phyloP scores from a whole-genome alignment of 2,797 vertebrate genomes.

The Acanthiza pusilla region DNA sequence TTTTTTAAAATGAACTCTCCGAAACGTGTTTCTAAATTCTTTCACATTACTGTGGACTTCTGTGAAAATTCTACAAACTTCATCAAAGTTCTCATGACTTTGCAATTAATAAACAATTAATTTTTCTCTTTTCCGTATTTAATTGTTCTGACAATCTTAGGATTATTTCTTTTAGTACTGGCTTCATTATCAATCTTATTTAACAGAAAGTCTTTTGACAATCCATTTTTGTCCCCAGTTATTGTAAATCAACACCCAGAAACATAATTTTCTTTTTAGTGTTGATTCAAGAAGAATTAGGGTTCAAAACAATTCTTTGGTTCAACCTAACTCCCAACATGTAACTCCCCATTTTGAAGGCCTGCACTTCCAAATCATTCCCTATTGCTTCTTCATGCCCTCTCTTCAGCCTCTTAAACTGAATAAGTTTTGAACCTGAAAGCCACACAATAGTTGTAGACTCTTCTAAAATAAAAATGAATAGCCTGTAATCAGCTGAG shows the following conservation, averaged over 20 bases:
- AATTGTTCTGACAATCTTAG: not conserved
- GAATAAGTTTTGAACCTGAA: not conserved
- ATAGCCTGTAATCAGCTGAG: not conserved
- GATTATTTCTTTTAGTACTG: not conserved
- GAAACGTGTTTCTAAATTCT: not conserved
- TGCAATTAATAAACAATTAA: not conserved
- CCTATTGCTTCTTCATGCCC: not conserved
- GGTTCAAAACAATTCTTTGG: not conserved
- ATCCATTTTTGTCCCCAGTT: not conserved
- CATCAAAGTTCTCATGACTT: not conserved
- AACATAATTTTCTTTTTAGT: not conserved
- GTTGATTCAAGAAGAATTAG: not conserved
- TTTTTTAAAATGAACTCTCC: not conserved
- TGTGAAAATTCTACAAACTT: not conserved
- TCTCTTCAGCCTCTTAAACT: not conserved
- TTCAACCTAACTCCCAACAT: not conserved
- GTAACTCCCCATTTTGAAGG: not conserved
- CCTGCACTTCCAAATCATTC: not conserved
- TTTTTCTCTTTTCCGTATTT: not conserved
- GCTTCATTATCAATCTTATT: not conserved
- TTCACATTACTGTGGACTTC: not conserved
- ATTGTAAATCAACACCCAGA: not conserved
- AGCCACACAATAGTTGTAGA: not conserved
- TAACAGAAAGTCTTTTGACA: not conserved
- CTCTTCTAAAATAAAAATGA: not conserved